Percentiles rank a stretch among this genome's conserved stretches.
Conservation (phyloP, 2,113 vertebrate genomes). For the Callithrix jacchus region DNA sequence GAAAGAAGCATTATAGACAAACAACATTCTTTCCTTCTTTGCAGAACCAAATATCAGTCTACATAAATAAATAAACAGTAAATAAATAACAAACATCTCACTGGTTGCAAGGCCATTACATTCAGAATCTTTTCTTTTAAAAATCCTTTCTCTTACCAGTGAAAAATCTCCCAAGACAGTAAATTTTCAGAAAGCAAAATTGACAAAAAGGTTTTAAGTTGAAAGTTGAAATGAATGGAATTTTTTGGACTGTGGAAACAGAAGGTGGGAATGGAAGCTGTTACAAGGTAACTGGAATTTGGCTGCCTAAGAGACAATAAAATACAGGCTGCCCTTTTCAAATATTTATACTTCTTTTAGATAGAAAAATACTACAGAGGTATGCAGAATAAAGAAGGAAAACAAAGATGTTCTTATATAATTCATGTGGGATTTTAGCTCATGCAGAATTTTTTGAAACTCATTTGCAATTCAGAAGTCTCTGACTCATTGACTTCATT, state of each 20-base stretch:
- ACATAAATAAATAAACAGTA: not conserved
- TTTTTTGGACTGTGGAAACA: not conserved
- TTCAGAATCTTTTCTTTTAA: slow-evolving; percentile 5
- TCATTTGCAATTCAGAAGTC: not conserved
- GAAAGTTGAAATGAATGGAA: not conserved
- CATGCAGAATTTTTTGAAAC: not conserved
- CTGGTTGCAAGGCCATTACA: not conserved
- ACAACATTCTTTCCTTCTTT: not conserved
- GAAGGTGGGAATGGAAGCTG: not conserved
- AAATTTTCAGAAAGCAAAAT: slow-evolving; percentile 7
- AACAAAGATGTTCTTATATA: not conserved
- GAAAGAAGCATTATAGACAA: not conserved
- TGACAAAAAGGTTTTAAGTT: not conserved
- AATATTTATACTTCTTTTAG: not conserved
- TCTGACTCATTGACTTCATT: not conserved
- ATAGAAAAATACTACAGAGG: not conserved
- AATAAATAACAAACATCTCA: not conserved
- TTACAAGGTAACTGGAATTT: not conserved
- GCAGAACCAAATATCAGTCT: not conserved
- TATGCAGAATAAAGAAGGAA: not conserved
- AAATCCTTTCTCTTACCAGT: not conserved
- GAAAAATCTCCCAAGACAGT: not conserved
- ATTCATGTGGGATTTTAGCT: not conserved
- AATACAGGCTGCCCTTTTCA: not conserved
- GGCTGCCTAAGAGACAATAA: not conserved